Conservation (phyloP, 2,888 invertebrate genomes). For the Nephrotoma guestfalica region DNA sequence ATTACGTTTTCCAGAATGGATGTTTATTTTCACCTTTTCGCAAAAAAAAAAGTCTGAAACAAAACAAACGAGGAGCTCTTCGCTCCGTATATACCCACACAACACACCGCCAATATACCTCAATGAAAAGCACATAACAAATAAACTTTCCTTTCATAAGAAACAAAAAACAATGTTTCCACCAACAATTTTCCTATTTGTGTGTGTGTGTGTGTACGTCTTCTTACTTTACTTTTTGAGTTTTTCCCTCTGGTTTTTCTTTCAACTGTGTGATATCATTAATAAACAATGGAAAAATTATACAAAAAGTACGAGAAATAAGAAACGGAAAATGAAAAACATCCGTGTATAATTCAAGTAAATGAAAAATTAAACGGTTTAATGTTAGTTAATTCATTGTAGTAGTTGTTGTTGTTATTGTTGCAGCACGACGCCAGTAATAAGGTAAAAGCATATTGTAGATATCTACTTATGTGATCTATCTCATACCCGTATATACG, state of each 20-base stretch:
- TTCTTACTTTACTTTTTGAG: not conserved
- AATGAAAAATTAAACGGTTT: not conserved
- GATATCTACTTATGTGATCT: not conserved
- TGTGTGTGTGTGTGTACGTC: not conserved
- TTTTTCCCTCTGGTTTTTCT: not conserved
- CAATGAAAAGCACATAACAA: not conserved
- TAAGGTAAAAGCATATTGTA: not conserved
- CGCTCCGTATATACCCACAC: not conserved
- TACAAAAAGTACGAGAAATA: not conserved
- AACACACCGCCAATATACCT: not conserved
- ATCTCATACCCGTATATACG: not conserved
- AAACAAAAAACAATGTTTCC: not conserved
- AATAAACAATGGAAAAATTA: not conserved
- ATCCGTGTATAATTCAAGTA: not conserved
- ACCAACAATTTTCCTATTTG: not conserved
- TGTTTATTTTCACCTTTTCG: not conserved
- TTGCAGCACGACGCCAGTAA: not conserved
- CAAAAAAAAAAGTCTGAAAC: not conserved
- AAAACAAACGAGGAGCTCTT: not conserved
- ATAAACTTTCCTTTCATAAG: not conserved
- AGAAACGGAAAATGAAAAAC: not conserved
- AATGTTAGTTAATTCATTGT: not conserved
- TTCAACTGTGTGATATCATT: not conserved
- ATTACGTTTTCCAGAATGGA: not conserved
- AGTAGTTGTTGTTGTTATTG: not conserved